Base-by-base conservation (phyloP, 2,888 invertebrate species). In the Eudasyphora cyanicolor region DNA sequence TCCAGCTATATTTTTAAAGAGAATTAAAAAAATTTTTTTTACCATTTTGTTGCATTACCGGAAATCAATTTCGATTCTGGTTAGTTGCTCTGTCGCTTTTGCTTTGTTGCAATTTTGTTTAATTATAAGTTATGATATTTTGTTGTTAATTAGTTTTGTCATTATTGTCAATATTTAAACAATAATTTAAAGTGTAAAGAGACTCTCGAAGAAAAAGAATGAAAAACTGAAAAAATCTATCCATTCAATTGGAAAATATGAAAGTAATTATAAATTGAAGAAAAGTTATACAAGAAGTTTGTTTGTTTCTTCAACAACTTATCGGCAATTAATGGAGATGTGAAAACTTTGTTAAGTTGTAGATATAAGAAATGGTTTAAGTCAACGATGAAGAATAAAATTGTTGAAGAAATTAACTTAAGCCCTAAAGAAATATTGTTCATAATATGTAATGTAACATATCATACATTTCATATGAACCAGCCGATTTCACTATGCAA, bases 81-180 rank as follows among this genome's bases (percentile, higher is more conserved):
- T 64, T 21, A 1, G n/a, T 19, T 64, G 35, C 3, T 10, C 2
- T 12, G 21, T 21, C 21, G 21, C 27, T 8, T n/a, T n/a, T 21
- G 21, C 10, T 32, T 57, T 1, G 24, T 14, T 35, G 17, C 62
- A 82, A 70, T 70, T 78, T 71, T 67, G 45, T 69, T 81, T 67
- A 69, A 69, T 78, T 82, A 57, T 38, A 51, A 57, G 24, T 54
- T 73, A 32, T 62, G 21, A 49, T 70, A 69, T 74, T n/a, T 82
- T 60, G 49, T 42, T 75, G 49, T 29, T 51, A 70, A 78, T 74
- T 49, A 70, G 62, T 77, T 82, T 81, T 69, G 51, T 70, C 51
- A 70, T 74, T 62, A 74, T 77, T 82, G 51, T 32, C 74, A 64
- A 78, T 77, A 62, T 70, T 77, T 60, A 75, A 70, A 70, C 70